Evolutionary conservation across 2,797 vertebrate genomes (phyloP).

Genomic region (Crax fasciolata): DNA sequence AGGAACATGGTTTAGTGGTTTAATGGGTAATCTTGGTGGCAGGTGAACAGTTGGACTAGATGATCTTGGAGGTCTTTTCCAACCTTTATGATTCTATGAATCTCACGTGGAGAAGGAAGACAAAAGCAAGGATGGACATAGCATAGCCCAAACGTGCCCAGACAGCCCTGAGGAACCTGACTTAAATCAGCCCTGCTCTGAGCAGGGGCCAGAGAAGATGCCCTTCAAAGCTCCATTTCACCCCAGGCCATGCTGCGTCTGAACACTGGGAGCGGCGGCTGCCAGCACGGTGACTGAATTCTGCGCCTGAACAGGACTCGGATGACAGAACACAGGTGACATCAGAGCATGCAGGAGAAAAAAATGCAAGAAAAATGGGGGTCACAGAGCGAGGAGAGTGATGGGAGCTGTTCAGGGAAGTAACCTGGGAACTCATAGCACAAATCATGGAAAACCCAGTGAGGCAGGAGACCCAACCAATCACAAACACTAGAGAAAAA

Average conservation of each 20-base stretch:
- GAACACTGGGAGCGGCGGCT: not conserved
- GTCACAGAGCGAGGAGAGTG: not conserved
- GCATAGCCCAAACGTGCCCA: not conserved
- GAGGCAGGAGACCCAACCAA: not conserved
- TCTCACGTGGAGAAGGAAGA: not conserved
- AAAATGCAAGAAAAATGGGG: rapidly evolving
- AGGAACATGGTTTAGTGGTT: too few species aligned
- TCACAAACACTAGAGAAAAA: not conserved
- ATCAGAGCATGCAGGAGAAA: not conserved
- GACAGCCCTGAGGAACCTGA: not conserved
- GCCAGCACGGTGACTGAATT: rapidly evolving
- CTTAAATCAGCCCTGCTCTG: not conserved
- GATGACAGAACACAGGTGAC: not conserved
- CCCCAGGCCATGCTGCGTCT: not conserved
- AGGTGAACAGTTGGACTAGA: too few species aligned
- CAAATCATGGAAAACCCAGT: not conserved
- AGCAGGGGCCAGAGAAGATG: not conserved
- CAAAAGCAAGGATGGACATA: not conserved
- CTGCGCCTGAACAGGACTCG: not conserved
- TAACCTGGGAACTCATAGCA: not conserved
- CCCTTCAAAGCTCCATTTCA: not conserved
- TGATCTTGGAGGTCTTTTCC: too few species aligned
- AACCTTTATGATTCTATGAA: not conserved
- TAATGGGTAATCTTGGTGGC: too few species aligned
- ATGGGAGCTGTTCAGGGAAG: not conserved